Evolutionary conservation across 2,888 invertebrate species (phyloP).

Genomic region (Epinotia brunnichana): DNA sequence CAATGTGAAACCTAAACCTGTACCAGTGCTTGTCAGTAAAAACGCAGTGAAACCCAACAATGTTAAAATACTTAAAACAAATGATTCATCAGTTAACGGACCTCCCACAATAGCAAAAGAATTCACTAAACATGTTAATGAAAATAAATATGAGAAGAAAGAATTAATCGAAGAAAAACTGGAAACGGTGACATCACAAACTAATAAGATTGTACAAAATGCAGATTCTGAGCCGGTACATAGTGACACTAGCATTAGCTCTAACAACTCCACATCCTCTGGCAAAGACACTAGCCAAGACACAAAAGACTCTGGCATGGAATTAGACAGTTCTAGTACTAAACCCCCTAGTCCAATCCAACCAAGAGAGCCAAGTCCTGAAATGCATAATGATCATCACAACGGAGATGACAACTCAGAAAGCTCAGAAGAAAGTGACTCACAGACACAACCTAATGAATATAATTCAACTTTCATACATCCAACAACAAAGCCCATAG

Average conservation of each 20-base stretch:
- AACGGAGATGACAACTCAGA: conserved; percentile 73
- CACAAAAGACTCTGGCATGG: conserved; percentile 64
- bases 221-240: conserved; percentile 58
- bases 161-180: conserved; percentile 61
- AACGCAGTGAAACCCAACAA: conserved; percentile 69
- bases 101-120: conserved; percentile 61
- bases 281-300: conserved; percentile 63
- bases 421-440: conserved; percentile 70
- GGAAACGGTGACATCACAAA: conserved; percentile 59
- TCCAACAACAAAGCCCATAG: conserved; percentile 54
- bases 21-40: conserved; percentile 79
- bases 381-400: conserved; percentile 52
- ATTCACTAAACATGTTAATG: conserved; percentile 52
- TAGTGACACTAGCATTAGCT: conserved; percentile 66
- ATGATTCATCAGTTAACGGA: conserved; percentile 66
- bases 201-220: conserved; percentile 56
- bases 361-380: conserved; percentile 54
- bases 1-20: conserved; percentile 78
- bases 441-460: conserved; percentile 60
- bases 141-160: conserved; percentile 59
- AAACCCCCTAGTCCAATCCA: conserved; percentile 59
- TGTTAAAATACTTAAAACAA: conserved; percentile 64
- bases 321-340: conserved; percentile 60
- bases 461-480: conserved; percentile 51
- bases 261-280: conserved; percentile 59